Evolutionary conservation across 1,140 invertebrate genomes (phyloP), one percentile per base, ranked within the genome.

Genomic region (Callitettix versicolor): DNA sequence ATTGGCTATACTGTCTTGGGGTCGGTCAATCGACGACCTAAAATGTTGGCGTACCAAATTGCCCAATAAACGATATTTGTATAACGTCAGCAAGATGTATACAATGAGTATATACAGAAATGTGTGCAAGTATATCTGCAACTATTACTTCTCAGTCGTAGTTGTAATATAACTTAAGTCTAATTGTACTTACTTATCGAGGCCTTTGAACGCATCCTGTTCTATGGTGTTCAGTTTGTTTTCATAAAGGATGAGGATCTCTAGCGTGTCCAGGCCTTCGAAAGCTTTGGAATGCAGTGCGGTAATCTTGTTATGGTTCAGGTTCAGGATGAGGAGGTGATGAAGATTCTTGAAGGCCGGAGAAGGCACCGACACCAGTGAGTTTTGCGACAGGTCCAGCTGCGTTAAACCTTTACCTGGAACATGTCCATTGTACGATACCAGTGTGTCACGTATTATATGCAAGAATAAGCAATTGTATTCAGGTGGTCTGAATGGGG

Each of bases 261-360:
- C 86, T 44, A 91, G 73, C 4, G 88, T 88, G 57, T 88, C 85
- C 59, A 92, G 76, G 1, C 88, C 88, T 60, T 86, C 78, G 63
- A 95, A 92, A 17, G 88, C 88, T 51, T 78, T 79, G 36, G 78
- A 76, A 61, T 87, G 86, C 17, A 94, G 75, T 43, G 78, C 78
- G 14, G 71, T 78, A 61, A 90, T 84, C 64, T 86, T 88, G 67
- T 95, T 95, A 68, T 91, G 86, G 68, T 92, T 91, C 70, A 95
- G 78, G 68, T 91, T 92, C 14, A 95, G 73, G 60, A 91, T 90
- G 36, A 91, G 77, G 52, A 93, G 76, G 63, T 85, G 81, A 66
- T 86, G 84, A 30, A 93, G 79, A 64, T 82, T 82, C 62, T 80
- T 80, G 55, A 92, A 76, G 1, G 90, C 86, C 30, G 76, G 70